Base-by-base conservation (phyloP, 2,113 vertebrate species). In the Colistium nudipinnis region DNA sequence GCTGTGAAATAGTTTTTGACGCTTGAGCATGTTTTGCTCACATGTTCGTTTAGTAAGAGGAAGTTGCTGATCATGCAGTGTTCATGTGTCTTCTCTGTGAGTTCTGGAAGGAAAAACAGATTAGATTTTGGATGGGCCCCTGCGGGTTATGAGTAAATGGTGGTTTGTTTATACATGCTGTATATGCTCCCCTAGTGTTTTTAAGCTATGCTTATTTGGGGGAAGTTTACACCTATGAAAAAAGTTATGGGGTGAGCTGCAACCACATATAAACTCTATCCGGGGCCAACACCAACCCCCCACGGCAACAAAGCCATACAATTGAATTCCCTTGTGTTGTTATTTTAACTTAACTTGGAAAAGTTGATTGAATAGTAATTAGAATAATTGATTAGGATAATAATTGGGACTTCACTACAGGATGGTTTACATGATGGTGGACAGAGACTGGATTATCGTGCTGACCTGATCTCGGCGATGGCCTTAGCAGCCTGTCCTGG, bases 381-480 rank as follows among this genome's bases (percentile, higher is more conserved):
- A n/a, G n/a, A n/a, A n/a, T n/a, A n/a, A n/a, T n/a, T n/a, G n/a
- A n/a, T n/a, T n/a, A n/a, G n/a, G n/a, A n/a, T n/a, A n/a, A n/a
- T n/a, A n/a, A n/a, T n/a, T n/a, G n/a, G n/a, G n/a, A n/a, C n/a
- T 39, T 14, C 2, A 16, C 14, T 6, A 39, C 0, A n/a, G n/a
- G 3, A 1, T 17, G 7, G n/a, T 45, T 45, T 22, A 45, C 19
- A 45, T 20, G 19, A 33, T 62, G 12, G 27, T 57, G 4, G 8
- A 38, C 10, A 51, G 31, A 27, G 9, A 55, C 9, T n/a, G 10
- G 11, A 13, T 47, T n/a, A 6, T 10, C 43, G 22, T 71, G 38
- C 93, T 78, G 80, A 97, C 97, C 93, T 87, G 83, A 98, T 96
- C 73, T 87, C 94, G 70, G 92, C 81, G 82, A 97, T 75, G 17